A percentile compares a stretch with the other conserved stretches of the same genome.
phyloP scores from a whole-genome alignment of 2,113 vertebrate species.

The Romanogobio albipinnatus region DNA sequence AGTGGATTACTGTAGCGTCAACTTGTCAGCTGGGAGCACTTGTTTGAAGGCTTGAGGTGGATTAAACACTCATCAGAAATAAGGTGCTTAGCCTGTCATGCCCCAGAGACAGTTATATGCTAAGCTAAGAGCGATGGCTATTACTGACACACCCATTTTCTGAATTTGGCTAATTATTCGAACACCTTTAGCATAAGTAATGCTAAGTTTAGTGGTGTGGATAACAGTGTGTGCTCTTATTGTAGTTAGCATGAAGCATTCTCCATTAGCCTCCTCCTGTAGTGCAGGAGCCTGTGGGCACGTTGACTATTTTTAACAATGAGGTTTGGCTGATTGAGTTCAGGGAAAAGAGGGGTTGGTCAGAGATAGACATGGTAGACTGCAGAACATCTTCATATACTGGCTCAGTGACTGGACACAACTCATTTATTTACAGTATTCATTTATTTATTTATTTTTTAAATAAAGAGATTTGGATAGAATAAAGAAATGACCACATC shows the following conservation, averaged over 20 bases:
- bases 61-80: slow-evolving; percentile 48
- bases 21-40: slow-evolving; percentile 37
- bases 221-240: not conserved
- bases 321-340: slow-evolving; percentile 60
- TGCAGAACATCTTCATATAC: not conserved
- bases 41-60: slow-evolving; percentile 43
- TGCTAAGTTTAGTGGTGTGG: not conserved
- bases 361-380: slow-evolving; percentile 45
- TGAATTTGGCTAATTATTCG: slow-evolving; percentile 30
- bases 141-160: not conserved
- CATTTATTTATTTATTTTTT: not conserved
- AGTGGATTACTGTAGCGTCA: slow-evolving; percentile 42
- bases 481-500: not conserved
- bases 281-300: slow-evolving; percentile 47
- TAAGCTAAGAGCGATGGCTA: slow-evolving; percentile 18
- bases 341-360: slow-evolving; percentile 53
- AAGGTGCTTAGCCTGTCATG: slow-evolving; percentile 43
- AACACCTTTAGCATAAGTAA: not conserved
- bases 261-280: slow-evolving; percentile 51
- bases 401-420: not conserved
- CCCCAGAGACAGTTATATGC: slow-evolving; percentile 42
- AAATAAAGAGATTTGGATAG: not conserved
- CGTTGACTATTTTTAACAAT: slow-evolving; percentile 59
- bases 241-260: slow-evolving; percentile 48
- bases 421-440: not conserved